Base-by-base conservation (phyloP, 35 echinoderm and acorn worm species). In the Apostichopus californicus region DNA sequence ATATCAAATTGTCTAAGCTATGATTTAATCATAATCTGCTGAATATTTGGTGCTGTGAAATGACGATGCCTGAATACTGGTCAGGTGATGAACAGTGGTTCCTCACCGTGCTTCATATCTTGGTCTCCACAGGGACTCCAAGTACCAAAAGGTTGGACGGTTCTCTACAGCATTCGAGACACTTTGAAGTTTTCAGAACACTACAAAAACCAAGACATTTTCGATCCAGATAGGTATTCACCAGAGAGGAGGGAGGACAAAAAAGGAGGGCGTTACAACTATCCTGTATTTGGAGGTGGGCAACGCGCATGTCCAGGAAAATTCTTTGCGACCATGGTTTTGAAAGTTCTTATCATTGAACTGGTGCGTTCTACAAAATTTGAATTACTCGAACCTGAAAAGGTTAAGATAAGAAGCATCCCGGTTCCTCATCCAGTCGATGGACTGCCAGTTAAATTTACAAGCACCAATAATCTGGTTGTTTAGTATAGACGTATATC, bases 201-300 rank as follows among this genome's bases (percentile, higher is more conserved):
- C 21, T 99, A 91, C 77, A 73, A 88, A 15, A 90, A 94, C 66
- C 65, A 56, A 13, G 59, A 94, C 46, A 78, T 78, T 17, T 99
- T 99, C 77, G 93, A 99, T 54, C 97, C 97, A 5, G 97, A 99
- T 22, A 92, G 97, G 12, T 99, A 96, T 66, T 78, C 93, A 8
- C 63, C 77, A 13, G 86, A 93, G 12, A 57, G 95, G 6, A 17
- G 82, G 26, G 97, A 99, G 68, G 95, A 99, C 65, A 92, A 88
- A 57, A 73, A 55, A 12, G 92, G 88, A 55, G 95, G 93, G 73
- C 93, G 97, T 3, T 99, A 91, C 87, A 91, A 93, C 73, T 96
- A 87, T 58, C 87, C 90, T 10, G 92, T 96, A 7, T 99, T 99
- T 56, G 97, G 97, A 14, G 92, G 93, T 11, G 97, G 97, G 13